A percentile compares a stretch with the other conserved stretches of the same genome.
These are phyloP conservation scores for Lucilia sericata DNA, from an alignment of 1,140 invertebrate genomes.

Conservation along the genomic window DNA sequence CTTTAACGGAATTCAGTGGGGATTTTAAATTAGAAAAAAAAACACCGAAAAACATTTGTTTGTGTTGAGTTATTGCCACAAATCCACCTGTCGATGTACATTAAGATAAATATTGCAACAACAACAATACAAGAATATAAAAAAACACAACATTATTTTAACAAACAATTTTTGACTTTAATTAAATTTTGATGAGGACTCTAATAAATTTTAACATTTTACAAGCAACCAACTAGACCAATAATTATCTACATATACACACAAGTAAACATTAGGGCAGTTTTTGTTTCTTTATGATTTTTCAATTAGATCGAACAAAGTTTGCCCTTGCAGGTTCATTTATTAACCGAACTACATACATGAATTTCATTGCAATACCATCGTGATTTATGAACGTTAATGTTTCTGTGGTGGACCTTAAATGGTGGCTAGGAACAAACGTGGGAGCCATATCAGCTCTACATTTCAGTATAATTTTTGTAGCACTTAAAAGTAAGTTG, in stretches of 20 bases:
- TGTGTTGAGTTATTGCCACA: constrained; percentile 12
- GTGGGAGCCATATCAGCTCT: too few relatives aligned
- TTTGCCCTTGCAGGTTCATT: too few relatives aligned
- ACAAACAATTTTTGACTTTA: constrained; percentile 23
- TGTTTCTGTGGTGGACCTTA: too few relatives aligned
- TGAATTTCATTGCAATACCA: too few relatives aligned
- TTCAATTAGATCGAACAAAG: too few relatives aligned
- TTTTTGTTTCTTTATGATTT: too few relatives aligned
- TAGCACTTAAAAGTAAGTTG: too few relatives aligned
- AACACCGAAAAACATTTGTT: background rate
- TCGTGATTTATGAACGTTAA: too few relatives aligned
- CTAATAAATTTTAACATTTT: background rate
- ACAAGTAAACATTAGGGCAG: background rate
- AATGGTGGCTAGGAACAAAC: too few relatives aligned
- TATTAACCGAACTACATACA: too few relatives aligned
- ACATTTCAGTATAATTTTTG: too few relatives aligned
- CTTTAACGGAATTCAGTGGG: background rate
- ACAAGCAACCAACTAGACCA: background rate
- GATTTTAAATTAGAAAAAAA: background rate
- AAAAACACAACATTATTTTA: constrained; percentile 11
- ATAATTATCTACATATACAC: background rate
- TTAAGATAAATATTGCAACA: constrained; percentile 41
- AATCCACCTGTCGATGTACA: constrained; percentile 44
- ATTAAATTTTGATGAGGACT: constrained; percentile 31
- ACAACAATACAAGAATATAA: background rate